phyloP scores from a whole-genome alignment of 2,797 vertebrate genomes.

The Agapornis canus region DNA sequence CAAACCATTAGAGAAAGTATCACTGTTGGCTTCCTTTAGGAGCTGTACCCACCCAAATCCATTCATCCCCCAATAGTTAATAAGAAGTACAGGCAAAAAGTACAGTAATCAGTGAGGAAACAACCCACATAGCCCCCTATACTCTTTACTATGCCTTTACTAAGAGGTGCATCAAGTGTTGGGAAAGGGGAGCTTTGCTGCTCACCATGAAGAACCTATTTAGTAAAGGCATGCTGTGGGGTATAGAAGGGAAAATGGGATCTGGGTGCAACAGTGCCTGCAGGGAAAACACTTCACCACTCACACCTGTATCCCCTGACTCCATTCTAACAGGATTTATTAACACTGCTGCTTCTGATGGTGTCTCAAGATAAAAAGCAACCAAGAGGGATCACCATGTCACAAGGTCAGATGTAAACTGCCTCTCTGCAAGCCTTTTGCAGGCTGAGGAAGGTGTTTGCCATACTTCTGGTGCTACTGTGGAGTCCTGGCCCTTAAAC shows the following conservation, averaged over 20 bases:
- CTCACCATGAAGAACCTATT: not conserved
- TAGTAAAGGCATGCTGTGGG: not conserved
- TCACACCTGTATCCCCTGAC: not conserved
- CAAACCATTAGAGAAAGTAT: not conserved
- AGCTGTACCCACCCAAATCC: not conserved
- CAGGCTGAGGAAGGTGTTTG: not conserved
- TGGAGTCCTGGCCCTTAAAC: not conserved
- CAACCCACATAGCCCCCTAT: fast-evolving
- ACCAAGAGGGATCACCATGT: not conserved
- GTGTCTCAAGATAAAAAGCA: not conserved
- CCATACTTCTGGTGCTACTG: not conserved
- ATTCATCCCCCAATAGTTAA: not conserved
- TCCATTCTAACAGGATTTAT: not conserved
- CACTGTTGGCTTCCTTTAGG: not conserved
- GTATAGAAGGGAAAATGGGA: not conserved
- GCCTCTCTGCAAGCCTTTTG: not conserved
- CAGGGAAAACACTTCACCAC: not conserved
- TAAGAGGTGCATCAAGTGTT: not conserved
- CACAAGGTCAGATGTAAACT: not conserved
- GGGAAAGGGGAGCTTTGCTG: not conserved
- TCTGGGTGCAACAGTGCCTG: not conserved
- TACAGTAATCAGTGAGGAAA: not conserved
- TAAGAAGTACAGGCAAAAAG: not conserved
- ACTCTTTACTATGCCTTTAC: not conserved
- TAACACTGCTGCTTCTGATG: not conserved